Evolutionary conservation across 2,113 vertebrate genomes (phyloP).

Genomic region (Equus przewalskii): DNA sequence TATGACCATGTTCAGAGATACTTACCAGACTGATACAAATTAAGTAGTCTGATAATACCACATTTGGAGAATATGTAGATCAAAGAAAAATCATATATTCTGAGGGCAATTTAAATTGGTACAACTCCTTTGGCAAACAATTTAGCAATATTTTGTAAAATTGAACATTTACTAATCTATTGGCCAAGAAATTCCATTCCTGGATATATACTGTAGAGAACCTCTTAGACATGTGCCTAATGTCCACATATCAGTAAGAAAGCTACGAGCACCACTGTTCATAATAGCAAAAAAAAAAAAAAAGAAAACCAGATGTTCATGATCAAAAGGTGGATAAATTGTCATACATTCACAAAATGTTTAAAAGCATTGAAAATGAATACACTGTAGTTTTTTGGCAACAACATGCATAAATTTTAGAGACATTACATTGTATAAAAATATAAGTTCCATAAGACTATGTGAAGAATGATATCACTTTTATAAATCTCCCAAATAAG

Average conservation of each 20-base stretch:
- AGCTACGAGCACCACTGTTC: background rate
- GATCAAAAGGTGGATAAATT: background rate
- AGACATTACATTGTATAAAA: constrained; percentile 17
- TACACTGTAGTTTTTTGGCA: background rate
- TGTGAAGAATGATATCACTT: background rate
- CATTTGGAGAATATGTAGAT: background rate
- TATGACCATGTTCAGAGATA: background rate
- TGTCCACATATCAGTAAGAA: background rate
- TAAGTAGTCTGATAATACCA: background rate
- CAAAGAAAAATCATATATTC: background rate
- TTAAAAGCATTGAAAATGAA: constrained; percentile 23
- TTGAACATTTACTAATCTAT: background rate
- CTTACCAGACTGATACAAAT: background rate
- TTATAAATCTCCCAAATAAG: constrained; percentile 10
- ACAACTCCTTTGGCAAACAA: background rate
- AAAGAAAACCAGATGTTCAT: background rate
- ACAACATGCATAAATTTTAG: constrained; percentile 18
- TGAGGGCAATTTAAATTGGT: too few species aligned
- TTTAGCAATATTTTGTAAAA: background rate
- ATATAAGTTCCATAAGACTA: background rate
- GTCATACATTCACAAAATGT: constrained; percentile 4
- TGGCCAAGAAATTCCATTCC: background rate
- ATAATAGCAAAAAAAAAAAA: background rate
- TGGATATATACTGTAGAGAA: background rate
- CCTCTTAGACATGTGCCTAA: background rate